phyloP scores from a whole-genome alignment of 2,113 vertebrate species.

The Alligator sinensis region DNA sequence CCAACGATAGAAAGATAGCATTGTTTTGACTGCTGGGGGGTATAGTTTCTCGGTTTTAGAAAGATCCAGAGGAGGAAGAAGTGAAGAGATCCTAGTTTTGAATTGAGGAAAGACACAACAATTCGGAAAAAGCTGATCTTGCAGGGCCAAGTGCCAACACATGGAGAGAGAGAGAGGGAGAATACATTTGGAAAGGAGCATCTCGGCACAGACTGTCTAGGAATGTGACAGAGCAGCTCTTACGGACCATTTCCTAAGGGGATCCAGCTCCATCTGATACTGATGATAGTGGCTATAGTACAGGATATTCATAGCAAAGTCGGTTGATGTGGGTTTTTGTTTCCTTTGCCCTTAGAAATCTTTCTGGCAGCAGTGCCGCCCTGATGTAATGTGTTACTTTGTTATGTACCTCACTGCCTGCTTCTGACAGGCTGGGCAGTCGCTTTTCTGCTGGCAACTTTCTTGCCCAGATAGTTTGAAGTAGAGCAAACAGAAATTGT shows the following conservation, averaged over 20 bases:
- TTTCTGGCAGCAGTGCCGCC: not conserved
- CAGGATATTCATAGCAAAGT: not conserved
- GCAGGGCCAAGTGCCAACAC: not conserved
- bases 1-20: not conserved
- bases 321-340: not conserved
- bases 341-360: not conserved
- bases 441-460: not conserved
- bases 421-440: not conserved
- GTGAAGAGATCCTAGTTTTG: slow-evolving; percentile 16
- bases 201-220: slow-evolving; percentile 10
- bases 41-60: slow-evolving; percentile 19
- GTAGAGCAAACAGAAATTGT: not conserved
- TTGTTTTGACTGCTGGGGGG: not conserved
- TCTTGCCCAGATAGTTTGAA: not conserved
- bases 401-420: not conserved
- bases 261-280: not conserved
- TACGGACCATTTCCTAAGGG: not conserved
- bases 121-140: not conserved
- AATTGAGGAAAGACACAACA: not conserved
- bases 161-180: not conserved
- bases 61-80: slow-evolving; percentile 2
- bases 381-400: not conserved
- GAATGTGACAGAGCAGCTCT: slow-evolving; percentile 40
- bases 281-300: not conserved
- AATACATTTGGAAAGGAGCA: slow-evolving; percentile 31